Evolutionary conservation across 1,140 invertebrate genomes (phyloP), one percentile per base, ranked within the genome.

Genomic region (Euwallacea fornicatus): DNA sequence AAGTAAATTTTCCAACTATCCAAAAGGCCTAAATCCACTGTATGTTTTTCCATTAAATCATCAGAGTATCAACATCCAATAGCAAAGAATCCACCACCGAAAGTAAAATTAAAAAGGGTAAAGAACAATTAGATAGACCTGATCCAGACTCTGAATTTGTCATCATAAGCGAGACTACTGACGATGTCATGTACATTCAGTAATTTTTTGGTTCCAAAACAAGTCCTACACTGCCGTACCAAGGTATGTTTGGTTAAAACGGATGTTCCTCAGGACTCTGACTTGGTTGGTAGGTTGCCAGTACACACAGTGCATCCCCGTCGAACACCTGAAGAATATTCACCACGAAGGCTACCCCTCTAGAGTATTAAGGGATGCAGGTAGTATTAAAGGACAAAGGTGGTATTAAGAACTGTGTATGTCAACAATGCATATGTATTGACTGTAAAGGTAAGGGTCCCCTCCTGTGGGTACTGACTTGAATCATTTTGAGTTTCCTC

Each of bases 41-140:
- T 56, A 2, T 2, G 2, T 56, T 7, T 33, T 4, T 56, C 16
- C 16, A 15, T 56, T 63, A 71, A 55, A 64, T 69, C 33, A 46
- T 75, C 60, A 71, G 68, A 61, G 55, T 74, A 58, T 61, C 74
- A 66, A 74, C 72, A 60, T 69, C 74, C 42, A 59, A 50, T 54
- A 66, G 69, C 62, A 65, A 63, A 63, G 73, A 75, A 74, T 67
- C 71, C 42, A 67, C 59, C 42, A 75, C 74, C 43, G 66, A 66
- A 67, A 54, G 41, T 44, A 13, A 70, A 4, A 62, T 54, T 66
- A 44, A 43, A 42, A 67, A 53, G 64, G 13, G 58, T 13, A 62
- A 62, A 67, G 62, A 71, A 68, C 11, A 42, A 53, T 42, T 68
- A 42, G 72, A 66, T 7, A 50, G 42, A 15, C 43, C 61, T n/a